A percentile compares a stretch with the other conserved stretches of the same genome.
Conservation (phyloP, 1,140 invertebrate genomes). For the Drosophila nebulosa region DNA sequence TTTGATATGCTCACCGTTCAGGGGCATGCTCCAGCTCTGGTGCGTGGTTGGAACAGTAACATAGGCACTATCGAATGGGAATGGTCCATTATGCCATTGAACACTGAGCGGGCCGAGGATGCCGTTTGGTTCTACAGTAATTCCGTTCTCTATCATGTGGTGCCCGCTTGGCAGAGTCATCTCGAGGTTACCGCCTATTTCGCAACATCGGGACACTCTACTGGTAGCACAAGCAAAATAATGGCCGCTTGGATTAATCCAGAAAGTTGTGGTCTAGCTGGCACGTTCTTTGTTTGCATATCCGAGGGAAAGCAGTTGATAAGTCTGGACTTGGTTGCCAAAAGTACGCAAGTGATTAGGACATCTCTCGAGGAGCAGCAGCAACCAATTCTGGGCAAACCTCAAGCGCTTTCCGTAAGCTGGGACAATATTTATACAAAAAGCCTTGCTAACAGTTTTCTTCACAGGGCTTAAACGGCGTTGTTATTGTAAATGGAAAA, state of each 20-base stretch:
- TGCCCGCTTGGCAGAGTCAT: conserved; percentile 85
- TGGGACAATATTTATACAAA: background rate
- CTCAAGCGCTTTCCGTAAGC: conserved; percentile 43
- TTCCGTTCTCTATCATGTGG: conserved; percentile 85
- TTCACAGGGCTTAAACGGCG: conserved; percentile 63
- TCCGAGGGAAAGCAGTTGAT: conserved; percentile 80
- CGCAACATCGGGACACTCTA: conserved; percentile 85
- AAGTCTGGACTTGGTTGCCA: conserved; percentile 81
- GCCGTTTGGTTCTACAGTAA: conserved; percentile 85
- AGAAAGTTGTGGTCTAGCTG: conserved; percentile 85
- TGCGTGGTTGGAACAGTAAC: conserved; percentile 89
- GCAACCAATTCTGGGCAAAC: background rate
- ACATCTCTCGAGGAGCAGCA: conserved; percentile 37
- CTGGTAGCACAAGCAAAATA: conserved; percentile 83
- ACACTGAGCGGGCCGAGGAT: conserved; percentile 81
- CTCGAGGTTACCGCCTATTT: conserved; percentile 88
- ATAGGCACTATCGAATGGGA: conserved; percentile 85
- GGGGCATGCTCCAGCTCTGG: conserved; percentile 86
- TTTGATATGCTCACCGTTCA: conserved; percentile 87
- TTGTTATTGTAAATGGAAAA: conserved; percentile 52
- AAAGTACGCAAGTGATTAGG: conserved; percentile 58
- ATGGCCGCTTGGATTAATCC: conserved; percentile 85
- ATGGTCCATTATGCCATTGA: conserved; percentile 83
- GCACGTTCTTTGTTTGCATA: conserved; percentile 85
- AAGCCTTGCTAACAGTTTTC: background rate